phyloP scores from a whole-genome alignment of 37 sponge, comb jelly and placozoan genomes.

The Aplysina aerophoba region DNA sequence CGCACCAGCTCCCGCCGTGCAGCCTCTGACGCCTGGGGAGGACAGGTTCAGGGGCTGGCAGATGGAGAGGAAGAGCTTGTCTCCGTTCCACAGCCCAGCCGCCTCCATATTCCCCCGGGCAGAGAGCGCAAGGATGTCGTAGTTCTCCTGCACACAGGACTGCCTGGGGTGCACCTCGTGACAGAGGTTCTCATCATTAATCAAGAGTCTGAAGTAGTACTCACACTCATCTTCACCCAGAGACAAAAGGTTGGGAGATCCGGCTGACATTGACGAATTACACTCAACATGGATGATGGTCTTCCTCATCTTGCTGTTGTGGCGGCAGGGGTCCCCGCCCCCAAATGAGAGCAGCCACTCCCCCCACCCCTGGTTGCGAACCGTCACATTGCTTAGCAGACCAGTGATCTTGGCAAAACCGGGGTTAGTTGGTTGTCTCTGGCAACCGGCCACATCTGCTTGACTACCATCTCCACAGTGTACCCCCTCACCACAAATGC shows the following conservation, averaged over 20 bases:
- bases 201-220: slow-evolving; percentile 67
- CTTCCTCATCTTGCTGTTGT: slow-evolving; percentile 15
- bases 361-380: slow-evolving; percentile 18
- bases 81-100: slow-evolving; percentile 4
- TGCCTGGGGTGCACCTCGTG: neutral
- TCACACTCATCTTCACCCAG: slow-evolving; percentile 57
- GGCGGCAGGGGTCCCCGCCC: slow-evolving; percentile 58
- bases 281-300: slow-evolving; percentile 62
- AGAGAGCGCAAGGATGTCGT: slow-evolving; percentile 58
- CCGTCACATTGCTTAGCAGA: neutral
- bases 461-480: neutral
- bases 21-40: neutral
- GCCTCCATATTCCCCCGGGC: slow-evolving; percentile 13
- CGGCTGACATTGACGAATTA: slow-evolving; percentile 5
- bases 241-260: slow-evolving; percentile 27
- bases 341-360: slow-evolving; percentile 33
- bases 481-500: neutral
- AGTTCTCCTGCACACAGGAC: slow-evolving; percentile 56
- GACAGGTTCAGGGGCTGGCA: slow-evolving; percentile 35
- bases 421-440: neutral
- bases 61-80: neutral
- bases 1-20: neutral
- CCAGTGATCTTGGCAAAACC: neutral
- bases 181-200: neutral
- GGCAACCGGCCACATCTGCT: neutral